Percentiles rank a stretch among this genome's conserved stretches.
Conservation (phyloP, 2,113 vertebrate genomes). For the Solenodon paradoxus region DNA sequence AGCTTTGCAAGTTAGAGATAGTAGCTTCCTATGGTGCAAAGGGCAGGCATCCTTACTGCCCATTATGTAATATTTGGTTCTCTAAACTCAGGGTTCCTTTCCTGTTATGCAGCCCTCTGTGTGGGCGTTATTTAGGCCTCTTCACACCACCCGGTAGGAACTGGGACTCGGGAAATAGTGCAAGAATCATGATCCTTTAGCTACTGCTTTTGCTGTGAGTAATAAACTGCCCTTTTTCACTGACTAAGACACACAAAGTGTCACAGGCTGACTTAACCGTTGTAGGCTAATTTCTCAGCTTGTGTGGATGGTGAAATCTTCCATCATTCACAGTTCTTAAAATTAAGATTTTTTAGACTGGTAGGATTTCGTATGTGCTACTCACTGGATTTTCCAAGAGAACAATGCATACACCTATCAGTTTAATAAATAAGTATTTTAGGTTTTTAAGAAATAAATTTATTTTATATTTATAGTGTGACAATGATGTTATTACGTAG, state of each 20-base stretch:
- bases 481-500: not conserved
- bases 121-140: not conserved
- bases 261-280: too few species aligned
- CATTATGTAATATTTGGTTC: not conserved
- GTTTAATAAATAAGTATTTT: not conserved
- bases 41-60: not conserved
- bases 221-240: too few species aligned
- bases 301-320: not conserved
- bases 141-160: not conserved
- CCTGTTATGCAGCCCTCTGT: not conserved
- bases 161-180: not conserved
- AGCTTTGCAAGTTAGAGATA: not conserved
- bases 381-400: not conserved
- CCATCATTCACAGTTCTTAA: not conserved
- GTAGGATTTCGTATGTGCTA: not conserved
- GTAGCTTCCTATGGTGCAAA: not conserved
- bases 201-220: too few species aligned
- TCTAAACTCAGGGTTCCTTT: not conserved
- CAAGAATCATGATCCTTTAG: not conserved
- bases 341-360: not conserved
- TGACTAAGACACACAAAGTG: not conserved
- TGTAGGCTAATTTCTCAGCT: not conserved
- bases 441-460: too few species aligned
- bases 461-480: too few species aligned
- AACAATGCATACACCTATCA: not conserved